Evolutionary conservation across 1,140 invertebrate genomes (phyloP), one percentile per base, ranked within the genome.

Genomic region (Episyrphus balteatus): DNA sequence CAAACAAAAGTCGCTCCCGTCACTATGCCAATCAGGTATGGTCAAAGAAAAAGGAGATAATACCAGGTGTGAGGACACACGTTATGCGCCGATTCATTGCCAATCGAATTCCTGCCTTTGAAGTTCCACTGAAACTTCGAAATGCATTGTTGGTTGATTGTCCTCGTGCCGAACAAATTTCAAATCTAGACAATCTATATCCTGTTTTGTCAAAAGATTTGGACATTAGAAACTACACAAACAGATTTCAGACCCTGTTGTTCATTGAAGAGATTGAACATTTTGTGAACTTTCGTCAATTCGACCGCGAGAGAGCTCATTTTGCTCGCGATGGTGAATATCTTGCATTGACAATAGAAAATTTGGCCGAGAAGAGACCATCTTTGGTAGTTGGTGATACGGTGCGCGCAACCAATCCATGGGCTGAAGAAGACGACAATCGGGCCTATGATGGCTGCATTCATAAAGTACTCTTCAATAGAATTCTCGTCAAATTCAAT

Each of bases 321-420:
- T 76, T 93, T 52, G 72, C 73, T 45, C 70, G 58, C 8, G 71
- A 66, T 50, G 77, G 78, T 9, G 82, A 87, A 50, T 92, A 74
- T 71, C 68, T 94, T 7, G 70, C 73, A 12, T 63, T 95, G 44
- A 74, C 81, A 61, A 82, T 95, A 33, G 81, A 82, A 42, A 87
- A 88, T 47, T 70, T 95, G 11, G 74, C 79, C 42, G 92, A 95
- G 66, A 83, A 78, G 54, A 75, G 91, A 41, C 92, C 91, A 3
- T 92, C 88, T 2, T 62, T 96, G 8, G 74, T 92, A 34, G 58
- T 81, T 40, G 88, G 89, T 1, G 92, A 96, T 65, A 75, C 70
- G 63, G 79, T 85, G 15, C 71, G 83, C 26, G 77, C 76, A 1
- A 72, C 68, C 44, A 73, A 77, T 56, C 67, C 70, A 31, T 74